A percentile compares a stretch with the other conserved stretches of the same genome.
Evolutionary conservation across 2,888 invertebrate species (phyloP).

Genomic region (Lissocephala sabroskyi): DNA sequence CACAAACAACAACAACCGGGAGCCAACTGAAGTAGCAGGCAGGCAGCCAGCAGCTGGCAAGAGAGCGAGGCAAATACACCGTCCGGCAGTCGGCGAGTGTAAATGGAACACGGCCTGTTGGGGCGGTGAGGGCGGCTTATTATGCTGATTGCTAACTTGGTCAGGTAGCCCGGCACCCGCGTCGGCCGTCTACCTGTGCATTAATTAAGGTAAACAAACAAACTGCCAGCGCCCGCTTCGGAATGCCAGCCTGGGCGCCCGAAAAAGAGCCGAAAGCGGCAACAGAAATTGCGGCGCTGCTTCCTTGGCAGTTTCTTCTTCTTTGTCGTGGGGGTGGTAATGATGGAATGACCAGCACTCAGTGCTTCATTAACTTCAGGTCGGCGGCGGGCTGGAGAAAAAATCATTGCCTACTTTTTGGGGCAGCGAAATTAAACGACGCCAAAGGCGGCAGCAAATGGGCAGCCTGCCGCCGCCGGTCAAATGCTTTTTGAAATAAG

Average conservation of each 20-base stretch:
- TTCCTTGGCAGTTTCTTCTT: neutral
- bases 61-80: too few species aligned
- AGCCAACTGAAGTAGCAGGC: too few species aligned
- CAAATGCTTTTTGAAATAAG: constrained; percentile 25
- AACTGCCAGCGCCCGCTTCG: constrained; percentile 22
- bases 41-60: too few species aligned
- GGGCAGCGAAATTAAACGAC: neutral
- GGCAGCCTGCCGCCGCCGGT: too few species aligned
- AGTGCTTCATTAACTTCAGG: neutral
- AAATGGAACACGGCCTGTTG: too few species aligned
- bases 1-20: too few species aligned
- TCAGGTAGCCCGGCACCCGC: too few species aligned
- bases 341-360: neutral
- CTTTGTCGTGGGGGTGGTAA: neutral
- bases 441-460: neutral
- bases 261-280: neutral
- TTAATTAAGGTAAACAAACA: constrained; percentile 64
- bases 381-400: neutral
- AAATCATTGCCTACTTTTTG: constrained; percentile 8
- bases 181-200: constrained; percentile 26
- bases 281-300: neutral
- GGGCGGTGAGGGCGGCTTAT: too few species aligned
- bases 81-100: too few species aligned
- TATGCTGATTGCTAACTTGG: too few species aligned
- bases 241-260: neutral